Evolutionary conservation across 2,888 invertebrate species (phyloP).

Genomic region (Sphaerophoria rueppellii): DNA sequence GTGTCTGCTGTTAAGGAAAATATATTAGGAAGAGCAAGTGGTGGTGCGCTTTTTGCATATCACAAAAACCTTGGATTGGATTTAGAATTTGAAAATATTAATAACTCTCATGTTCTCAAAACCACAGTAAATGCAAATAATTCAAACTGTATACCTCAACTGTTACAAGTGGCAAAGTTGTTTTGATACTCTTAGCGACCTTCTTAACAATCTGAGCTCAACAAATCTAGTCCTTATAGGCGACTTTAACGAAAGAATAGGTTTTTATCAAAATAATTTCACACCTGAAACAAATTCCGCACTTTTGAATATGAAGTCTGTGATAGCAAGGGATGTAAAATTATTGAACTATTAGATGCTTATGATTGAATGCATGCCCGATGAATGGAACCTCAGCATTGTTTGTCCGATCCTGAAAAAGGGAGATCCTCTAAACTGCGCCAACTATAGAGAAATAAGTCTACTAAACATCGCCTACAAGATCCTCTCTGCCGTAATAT

Average conservation of each 20-base stretch:
- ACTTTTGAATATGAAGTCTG: neutral
- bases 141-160: conserved; percentile 20
- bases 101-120: neutral
- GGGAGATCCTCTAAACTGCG: too few species aligned
- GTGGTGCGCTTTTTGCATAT: conserved; percentile 3
- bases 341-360: too few species aligned
- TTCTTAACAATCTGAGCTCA: neutral
- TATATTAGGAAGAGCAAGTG: conserved; percentile 8
- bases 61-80: neutral
- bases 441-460: too few species aligned
- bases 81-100: neutral
- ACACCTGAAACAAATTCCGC: too few species aligned
- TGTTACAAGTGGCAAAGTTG: conserved; percentile 13
- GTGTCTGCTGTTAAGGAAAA: neutral
- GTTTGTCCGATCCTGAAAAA: too few species aligned
- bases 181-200: conserved; percentile 15
- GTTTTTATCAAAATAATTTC: conserved; percentile 11
- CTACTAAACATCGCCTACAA: too few species aligned
- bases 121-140: neutral
- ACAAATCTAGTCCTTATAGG: conserved; percentile 9
- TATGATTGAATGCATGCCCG: too few species aligned
- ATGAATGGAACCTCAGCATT: too few species aligned
- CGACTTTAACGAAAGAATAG: conserved; percentile 20
- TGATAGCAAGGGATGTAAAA: too few species aligned
- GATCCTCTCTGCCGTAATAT: too few species aligned